Base-by-base conservation (phyloP, 2,888 invertebrate species). In the Philereme vetulata region DNA sequence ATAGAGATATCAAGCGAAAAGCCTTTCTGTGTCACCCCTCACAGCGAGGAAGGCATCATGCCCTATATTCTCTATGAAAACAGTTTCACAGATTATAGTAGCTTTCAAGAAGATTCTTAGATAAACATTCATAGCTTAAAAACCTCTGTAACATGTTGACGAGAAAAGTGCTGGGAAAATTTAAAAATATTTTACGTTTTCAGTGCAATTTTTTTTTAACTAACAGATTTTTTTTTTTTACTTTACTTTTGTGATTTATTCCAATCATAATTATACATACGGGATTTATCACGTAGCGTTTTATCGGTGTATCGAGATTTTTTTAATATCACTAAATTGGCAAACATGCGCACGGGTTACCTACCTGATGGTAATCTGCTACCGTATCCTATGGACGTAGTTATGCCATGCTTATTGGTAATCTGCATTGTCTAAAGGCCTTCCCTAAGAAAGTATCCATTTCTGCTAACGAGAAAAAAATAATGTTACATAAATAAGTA, bases 11-110 rank as follows among this genome's bases (percentile, higher is more conserved):
- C 76, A 70, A 75, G 72, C 80, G 82, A 81, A 82, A 84, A 88
- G 84, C 80, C 75, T 88, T 89, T 89, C 82, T 87, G 80, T 88
- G 88, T 88, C 85, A 84, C 74, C 76, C 71, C 81, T 77, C 78
- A 77, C 73, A 72, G 75, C 76, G 76, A 75, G 74, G 72, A 77
- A 78, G 75, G 78, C 78, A 72, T 75, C 78, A 76, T 81, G 86
- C 76, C 85, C 89, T 86, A 88, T 84, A 84, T 87, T 85, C 82
- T 80, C 79, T 81, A 81, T 84, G 78, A 79, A 82, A 87, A 85
- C 82, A 78, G 78, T 83, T 85, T 82, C 74, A 72, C 21, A 75
- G 73, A 75, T 71, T 77, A 71, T 76, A 74, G 55, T 74, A 71
- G 62, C 74, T 75, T 80, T 78, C 51, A 61, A 62, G 54, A 57